Percentiles rank a stretch among this genome's conserved stretches.
Evolutionary conservation across 2,113 vertebrate genomes (phyloP).

Genomic region (Hypocryptadius cinnamomeus): DNA sequence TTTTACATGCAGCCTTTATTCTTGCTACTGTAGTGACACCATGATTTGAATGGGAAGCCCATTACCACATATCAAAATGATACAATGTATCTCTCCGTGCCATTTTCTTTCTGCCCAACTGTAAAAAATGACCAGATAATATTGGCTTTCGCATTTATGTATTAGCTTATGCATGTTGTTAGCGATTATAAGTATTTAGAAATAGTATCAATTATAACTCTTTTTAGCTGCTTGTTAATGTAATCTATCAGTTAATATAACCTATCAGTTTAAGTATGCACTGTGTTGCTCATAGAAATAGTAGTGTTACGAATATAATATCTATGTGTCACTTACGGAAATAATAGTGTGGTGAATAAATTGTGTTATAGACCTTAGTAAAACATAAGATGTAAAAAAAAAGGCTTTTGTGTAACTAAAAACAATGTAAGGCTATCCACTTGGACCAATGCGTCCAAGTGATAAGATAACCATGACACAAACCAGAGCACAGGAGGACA

Average conservation of each 20-base stretch:
- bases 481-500: not conserved
- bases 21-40: not conserved
- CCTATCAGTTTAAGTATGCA: not conserved
- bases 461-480: not conserved
- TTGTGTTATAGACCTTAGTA: not conserved
- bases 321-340: not conserved
- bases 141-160: not conserved
- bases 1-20: not conserved
- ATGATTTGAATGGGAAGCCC: not conserved
- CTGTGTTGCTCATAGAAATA: not conserved
- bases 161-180: not conserved
- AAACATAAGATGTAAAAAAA: not conserved
- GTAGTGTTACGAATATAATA: not conserved
- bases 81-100: not conserved
- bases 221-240: not conserved
- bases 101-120: not conserved
- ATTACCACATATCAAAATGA: not conserved
- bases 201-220: not conserved
- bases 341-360: not conserved
- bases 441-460: not conserved
- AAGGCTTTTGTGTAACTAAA: not conserved
- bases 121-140: not conserved
- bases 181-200: not conserved
- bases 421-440: not conserved
- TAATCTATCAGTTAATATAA: not conserved